These are phyloP conservation scores for Artibeus jamaicensis DNA, from an alignment of 2,797 vertebrate genomes.

Conservation along the genomic window DNA sequence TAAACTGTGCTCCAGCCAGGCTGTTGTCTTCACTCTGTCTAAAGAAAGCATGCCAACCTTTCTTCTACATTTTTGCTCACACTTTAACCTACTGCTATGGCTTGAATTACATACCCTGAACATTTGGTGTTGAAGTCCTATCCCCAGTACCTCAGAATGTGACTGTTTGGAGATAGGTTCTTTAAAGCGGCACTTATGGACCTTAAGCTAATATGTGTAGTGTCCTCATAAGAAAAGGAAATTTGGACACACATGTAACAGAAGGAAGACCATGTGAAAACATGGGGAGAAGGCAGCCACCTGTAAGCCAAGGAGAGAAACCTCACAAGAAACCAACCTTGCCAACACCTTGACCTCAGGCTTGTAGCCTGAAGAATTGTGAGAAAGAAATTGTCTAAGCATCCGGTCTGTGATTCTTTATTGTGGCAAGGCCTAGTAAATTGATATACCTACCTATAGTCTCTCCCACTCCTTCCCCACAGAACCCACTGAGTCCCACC, in stretches of 20 bases:
- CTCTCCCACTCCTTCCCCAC: background rate
- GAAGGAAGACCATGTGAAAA: background rate
- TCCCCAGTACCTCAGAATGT: background rate
- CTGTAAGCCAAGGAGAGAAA: background rate
- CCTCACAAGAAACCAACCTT: background rate
- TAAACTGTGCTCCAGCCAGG: background rate
- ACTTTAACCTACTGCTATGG: background rate
- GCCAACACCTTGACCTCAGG: background rate
- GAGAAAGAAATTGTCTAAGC: background rate
- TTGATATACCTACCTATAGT: background rate
- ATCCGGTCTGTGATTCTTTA: background rate
- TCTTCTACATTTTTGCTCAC: background rate
- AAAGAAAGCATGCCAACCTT: background rate
- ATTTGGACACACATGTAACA: background rate
- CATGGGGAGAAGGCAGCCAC: background rate
- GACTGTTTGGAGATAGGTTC: background rate
- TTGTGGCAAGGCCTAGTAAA: background rate
- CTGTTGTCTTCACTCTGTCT: background rate
- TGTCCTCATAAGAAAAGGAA: background rate
- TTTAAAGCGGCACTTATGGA: background rate
- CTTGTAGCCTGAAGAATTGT: background rate
- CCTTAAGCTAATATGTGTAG: background rate
- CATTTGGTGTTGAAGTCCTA: background rate
- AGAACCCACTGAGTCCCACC: background rate
- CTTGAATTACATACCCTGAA: background rate